These are phyloP conservation scores for Anguilla marmorata DNA, from an alignment of 2,797 vertebrate species.

Conservation along the genomic window DNA sequence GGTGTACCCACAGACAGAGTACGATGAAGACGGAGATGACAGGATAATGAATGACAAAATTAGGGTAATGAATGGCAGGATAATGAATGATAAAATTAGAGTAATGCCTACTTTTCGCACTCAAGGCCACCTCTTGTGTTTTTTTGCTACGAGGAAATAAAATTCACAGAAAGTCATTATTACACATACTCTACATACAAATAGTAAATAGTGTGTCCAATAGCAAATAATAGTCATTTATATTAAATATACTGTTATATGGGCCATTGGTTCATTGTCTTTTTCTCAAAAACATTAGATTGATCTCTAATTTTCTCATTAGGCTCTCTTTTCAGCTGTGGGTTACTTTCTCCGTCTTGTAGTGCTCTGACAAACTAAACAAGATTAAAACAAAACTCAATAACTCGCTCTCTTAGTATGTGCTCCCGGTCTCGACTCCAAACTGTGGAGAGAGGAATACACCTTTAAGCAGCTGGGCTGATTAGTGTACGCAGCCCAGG, in stretches of 20 bases:
- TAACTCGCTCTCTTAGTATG: no score
- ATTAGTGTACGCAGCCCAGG: no score
- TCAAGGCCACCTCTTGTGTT: slow-evolving; percentile 66
- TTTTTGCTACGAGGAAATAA: slow-evolving; percentile 47
- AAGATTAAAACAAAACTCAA: no score
- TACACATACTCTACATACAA: neutral
- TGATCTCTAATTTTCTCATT: no score
- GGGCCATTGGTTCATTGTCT: neutral
- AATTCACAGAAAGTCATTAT: neutral
- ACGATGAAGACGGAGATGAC: slow-evolving; percentile 90
- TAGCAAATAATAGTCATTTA: neutral
- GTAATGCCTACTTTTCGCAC: slow-evolving; percentile 72
- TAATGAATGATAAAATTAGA: slow-evolving; percentile 94
- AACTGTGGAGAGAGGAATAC: no score
- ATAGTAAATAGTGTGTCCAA: neutral
- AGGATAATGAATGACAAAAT: slow-evolving; percentile 93
- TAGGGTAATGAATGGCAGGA: slow-evolving; percentile 86
- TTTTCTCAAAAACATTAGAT: neutral
- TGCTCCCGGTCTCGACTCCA: no score
- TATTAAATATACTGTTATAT: neutral
- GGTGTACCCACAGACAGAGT: slow-evolving; percentile 94
- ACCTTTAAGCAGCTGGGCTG: no score
- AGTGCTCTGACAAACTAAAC: no score
- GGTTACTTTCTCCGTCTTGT: no score
- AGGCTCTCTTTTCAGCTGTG: no score